Evolutionary conservation across 2,888 invertebrate species (phyloP), one percentile per base, ranked within the genome.

Genomic region (Byasa hedistus): DNA sequence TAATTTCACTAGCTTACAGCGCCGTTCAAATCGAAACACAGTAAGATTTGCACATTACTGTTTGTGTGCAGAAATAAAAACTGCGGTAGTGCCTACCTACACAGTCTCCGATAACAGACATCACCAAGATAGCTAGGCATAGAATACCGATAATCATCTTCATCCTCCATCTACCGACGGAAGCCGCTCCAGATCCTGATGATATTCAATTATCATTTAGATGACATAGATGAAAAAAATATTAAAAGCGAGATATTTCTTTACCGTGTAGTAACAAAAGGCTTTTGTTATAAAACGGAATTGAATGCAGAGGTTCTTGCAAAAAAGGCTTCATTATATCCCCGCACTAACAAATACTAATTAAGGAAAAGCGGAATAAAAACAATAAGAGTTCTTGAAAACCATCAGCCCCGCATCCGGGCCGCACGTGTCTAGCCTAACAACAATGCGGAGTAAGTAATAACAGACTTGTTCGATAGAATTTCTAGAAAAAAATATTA

Each of bases 391-490:
- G 44, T 66, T 63, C 66, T 66, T 66, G 62, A 66, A 66, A 66
- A 62, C 62, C 62, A 66, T 66, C 66, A 58, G 58, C 36, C 55
- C 22, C 66, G 57, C 62, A 66, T 63, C 66, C 62, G 62, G 57
- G 23, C 44, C 62, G 71, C 72, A 79, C 86, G 86, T 85, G 84
- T 79, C 75, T 70, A 24, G 82, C 75, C 71, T 84, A 66, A 69
- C 69, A 74, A 83, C 76, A 76, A 69, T 68, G 58, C 60, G 70
- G 69, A 78, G 76, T 79, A 79, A 79, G 79, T 76, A 78, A 76
- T 75, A 77, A 78, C 39, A 58, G 54, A 63, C 55, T 59, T 21
- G 55, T 59, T 48, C 36, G 62, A 39, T 56, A 63, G 62, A 58
- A 62, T 32, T 59, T 62, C 48, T 56, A 32, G 24, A 59, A 59